Percentiles rank a stretch among this genome's conserved stretches.
Evolutionary conservation across 2,888 invertebrate genomes (phyloP).

Genomic region (Dasysyrphus albostriatus): DNA sequence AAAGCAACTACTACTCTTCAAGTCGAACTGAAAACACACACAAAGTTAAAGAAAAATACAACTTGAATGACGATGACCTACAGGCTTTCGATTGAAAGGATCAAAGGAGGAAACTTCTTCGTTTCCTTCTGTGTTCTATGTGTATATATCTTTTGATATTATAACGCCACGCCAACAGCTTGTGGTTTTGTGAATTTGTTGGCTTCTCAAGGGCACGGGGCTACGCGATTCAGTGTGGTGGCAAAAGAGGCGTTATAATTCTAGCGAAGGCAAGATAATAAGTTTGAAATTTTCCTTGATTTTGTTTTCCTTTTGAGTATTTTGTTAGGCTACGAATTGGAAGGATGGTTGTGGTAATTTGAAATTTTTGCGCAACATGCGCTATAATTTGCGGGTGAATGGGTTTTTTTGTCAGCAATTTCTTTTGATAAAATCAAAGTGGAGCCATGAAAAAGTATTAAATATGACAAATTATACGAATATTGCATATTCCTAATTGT

Average conservation of each 20-base stretch:
- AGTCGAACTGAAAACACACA: background rate
- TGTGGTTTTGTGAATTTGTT: conserved; percentile 26
- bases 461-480: background rate
- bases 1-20: conserved; percentile 8
- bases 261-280: background rate
- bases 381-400: background rate
- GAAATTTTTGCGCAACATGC: conserved; percentile 26
- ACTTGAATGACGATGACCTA: conserved; percentile 32
- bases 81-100: conserved; percentile 37
- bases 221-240: background rate
- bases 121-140: background rate
- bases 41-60: conserved; percentile 30
- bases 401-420: background rate
- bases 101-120: conserved; percentile 33
- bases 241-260: background rate
- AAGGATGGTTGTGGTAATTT: conserved; percentile 26
- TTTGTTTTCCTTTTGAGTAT: conserved; percentile 9
- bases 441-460: background rate
- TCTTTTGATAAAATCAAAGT: conserved; percentile 10
- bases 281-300: conserved; percentile 29
- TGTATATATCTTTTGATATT: background rate
- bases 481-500: no score
- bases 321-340: background rate
- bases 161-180: conserved; percentile 27
- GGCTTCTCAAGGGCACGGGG: conserved; percentile 5